Evolutionary conservation across 2,113 vertebrate genomes (phyloP).

Genomic region (Nothobranchius furzeri): DNA sequence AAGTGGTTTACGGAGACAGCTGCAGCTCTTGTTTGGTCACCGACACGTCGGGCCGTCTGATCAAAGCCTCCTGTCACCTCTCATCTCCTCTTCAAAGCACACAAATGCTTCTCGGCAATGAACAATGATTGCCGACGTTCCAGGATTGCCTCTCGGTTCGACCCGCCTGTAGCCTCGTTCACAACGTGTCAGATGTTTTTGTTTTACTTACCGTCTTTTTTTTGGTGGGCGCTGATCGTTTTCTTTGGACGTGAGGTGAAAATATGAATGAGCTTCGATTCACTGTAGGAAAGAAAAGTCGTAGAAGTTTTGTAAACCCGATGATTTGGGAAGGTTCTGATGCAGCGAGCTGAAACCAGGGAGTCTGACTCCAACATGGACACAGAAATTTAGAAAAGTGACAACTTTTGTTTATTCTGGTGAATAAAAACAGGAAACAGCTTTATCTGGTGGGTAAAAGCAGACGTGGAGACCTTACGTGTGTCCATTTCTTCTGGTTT

Average conservation of each 20-base stretch:
- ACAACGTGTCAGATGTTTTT: not conserved
- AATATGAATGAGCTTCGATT: not conserved
- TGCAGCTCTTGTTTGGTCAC: slow-evolving; percentile 34
- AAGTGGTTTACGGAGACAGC: slow-evolving; percentile 18
- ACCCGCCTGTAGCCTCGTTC: not conserved
- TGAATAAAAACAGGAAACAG: too few relatives aligned
- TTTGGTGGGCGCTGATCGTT: too few relatives aligned
- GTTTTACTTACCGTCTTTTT: not conserved
- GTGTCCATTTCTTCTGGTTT: slow-evolving; percentile 31
- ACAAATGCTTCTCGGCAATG: not conserved
- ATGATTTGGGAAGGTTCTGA: too few relatives aligned
- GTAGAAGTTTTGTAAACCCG: too few relatives aligned
- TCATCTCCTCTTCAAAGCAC: slow-evolving; percentile 26
- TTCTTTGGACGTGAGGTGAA: not conserved
- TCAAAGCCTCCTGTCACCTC: slow-evolving; percentile 32
- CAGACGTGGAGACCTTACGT: slow-evolving; percentile 12
- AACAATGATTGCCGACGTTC: slow-evolving; percentile 15
- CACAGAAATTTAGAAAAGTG: too few relatives aligned
- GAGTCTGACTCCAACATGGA: too few relatives aligned
- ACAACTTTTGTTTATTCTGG: too few relatives aligned
- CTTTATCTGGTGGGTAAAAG: too few relatives aligned
- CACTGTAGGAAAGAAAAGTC: too few relatives aligned
- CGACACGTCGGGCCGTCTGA: slow-evolving; percentile 16
- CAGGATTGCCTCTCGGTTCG: not conserved
- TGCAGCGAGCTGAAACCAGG: too few relatives aligned